Conservation (phyloP, 2,113 vertebrate genomes). For the Mesoclemmys tuberculata region DNA sequence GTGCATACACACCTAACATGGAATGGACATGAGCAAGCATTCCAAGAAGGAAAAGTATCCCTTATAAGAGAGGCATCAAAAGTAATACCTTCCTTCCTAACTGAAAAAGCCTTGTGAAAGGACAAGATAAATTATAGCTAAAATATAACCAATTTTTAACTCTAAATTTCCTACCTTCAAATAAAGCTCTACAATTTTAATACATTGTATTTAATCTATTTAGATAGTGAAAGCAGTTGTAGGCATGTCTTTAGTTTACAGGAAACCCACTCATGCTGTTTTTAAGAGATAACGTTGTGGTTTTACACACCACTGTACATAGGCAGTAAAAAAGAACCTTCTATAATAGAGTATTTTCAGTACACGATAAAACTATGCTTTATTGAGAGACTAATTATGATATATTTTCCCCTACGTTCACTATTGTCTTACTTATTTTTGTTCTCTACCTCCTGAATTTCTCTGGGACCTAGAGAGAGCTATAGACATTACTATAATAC, state of each 20-base stretch:
- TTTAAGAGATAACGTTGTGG: slow-evolving; percentile 43
- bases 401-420: neutral
- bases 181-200: neutral
- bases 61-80: neutral
- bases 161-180: slow-evolving; percentile 23
- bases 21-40: too few species aligned
- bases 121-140: slow-evolving; percentile 7
- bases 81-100: neutral
- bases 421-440: neutral
- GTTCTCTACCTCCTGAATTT: slow-evolving; percentile 1
- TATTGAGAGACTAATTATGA: neutral
- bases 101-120: neutral
- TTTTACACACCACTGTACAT: slow-evolving; percentile 11
- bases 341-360: slow-evolving; percentile 16
- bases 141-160: neutral
- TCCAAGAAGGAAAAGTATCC: too few species aligned
- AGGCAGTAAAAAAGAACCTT: neutral
- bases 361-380: neutral
- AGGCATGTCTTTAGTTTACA: neutral
- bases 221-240: slow-evolving; percentile 29
- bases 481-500: neutral
- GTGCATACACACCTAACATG: too few species aligned
- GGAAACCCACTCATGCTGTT: neutral
- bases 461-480: neutral
- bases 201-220: neutral